phyloP scores from a whole-genome alignment of 1,140 invertebrate species.

The Anthonomus grandis region DNA sequence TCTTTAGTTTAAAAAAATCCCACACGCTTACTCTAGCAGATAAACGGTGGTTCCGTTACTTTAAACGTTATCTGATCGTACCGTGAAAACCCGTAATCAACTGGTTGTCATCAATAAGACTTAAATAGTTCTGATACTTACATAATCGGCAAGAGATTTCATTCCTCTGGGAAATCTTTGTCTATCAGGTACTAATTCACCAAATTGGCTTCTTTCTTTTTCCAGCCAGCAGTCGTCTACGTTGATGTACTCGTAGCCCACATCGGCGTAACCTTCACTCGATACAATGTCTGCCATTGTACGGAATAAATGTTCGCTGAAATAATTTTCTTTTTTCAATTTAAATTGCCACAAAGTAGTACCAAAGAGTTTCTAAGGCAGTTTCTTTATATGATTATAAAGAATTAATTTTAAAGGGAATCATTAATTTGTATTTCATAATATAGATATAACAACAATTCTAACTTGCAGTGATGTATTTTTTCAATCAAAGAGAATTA shows the following conservation, averaged over 20 bases:
- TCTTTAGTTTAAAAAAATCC: too few species aligned
- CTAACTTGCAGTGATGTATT: too few species aligned
- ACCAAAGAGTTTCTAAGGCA: background rate
- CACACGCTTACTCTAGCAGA: too few species aligned
- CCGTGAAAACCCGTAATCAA: too few species aligned
- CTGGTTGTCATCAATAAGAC: too few species aligned
- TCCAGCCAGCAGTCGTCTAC: constrained; percentile 96
- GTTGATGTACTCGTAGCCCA: constrained; percentile 90
- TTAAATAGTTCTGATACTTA: too few species aligned
- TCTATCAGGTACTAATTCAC: constrained; percentile 81
- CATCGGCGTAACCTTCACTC: constrained; percentile 81
- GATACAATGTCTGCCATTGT: constrained; percentile 90
- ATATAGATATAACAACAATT: too few species aligned
- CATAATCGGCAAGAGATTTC: constrained; percentile 85
- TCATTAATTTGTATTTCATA: too few species aligned
- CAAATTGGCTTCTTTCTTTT: constrained; percentile 68
- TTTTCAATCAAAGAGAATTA: too few species aligned
- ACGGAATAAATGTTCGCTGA: constrained; percentile 86
- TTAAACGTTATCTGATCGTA: too few species aligned
- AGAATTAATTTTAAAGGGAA: too few species aligned
- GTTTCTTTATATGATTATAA: background rate
- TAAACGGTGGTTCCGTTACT: too few species aligned
- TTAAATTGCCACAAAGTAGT: background rate
- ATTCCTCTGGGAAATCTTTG: constrained; percentile 90
- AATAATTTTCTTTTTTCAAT: constrained; percentile 23